Evolutionary conservation across 2,888 invertebrate species (phyloP).

Genomic region (Drosophila mercatorum): DNA sequence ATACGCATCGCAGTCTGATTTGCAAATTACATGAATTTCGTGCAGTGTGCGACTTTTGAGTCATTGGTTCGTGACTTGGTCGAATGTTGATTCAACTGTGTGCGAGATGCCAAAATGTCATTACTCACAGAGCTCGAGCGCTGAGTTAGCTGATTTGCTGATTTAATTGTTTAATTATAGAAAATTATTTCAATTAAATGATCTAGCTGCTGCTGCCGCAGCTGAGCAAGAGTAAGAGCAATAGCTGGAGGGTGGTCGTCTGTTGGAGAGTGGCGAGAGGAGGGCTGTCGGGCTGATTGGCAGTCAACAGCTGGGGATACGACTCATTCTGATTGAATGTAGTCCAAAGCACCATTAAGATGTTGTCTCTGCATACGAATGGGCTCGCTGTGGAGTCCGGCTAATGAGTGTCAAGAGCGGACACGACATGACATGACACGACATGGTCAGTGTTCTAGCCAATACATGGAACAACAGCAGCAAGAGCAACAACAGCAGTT

Average conservation of each 20-base stretch:
- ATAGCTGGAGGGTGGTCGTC: neutral
- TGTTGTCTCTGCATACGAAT: constrained; percentile 17
- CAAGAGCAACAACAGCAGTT: neutral
- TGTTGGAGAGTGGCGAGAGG: too few species aligned
- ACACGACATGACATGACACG: constrained; percentile 52
- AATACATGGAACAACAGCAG: constrained; percentile 13
- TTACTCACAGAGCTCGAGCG: constrained; percentile 49
- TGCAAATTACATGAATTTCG: neutral
- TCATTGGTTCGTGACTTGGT: constrained; percentile 52
- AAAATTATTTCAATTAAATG: constrained; percentile 67
- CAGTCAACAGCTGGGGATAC: constrained; percentile 6
- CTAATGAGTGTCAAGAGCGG: constrained; percentile 60
- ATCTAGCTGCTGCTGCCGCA: constrained; percentile 6
- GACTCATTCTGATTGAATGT: constrained; percentile 27
- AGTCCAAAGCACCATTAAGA: constrained; percentile 26
- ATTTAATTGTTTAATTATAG: constrained; percentile 77
- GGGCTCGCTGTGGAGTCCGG: constrained; percentile 8
- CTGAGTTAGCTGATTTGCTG: constrained; percentile 39
- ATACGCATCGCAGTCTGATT: neutral
- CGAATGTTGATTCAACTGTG: constrained; percentile 22
- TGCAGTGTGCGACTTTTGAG: constrained; percentile 30
- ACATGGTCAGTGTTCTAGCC: constrained; percentile 31
- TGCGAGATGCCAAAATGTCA: constrained; percentile 28
- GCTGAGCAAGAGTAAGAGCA: neutral
- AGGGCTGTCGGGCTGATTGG: neutral